Percentiles rank a stretch among this genome's conserved stretches.
Evolutionary conservation across 2,113 vertebrate genomes (phyloP).

Genomic region (Tachysurus fulvidraco): DNA sequence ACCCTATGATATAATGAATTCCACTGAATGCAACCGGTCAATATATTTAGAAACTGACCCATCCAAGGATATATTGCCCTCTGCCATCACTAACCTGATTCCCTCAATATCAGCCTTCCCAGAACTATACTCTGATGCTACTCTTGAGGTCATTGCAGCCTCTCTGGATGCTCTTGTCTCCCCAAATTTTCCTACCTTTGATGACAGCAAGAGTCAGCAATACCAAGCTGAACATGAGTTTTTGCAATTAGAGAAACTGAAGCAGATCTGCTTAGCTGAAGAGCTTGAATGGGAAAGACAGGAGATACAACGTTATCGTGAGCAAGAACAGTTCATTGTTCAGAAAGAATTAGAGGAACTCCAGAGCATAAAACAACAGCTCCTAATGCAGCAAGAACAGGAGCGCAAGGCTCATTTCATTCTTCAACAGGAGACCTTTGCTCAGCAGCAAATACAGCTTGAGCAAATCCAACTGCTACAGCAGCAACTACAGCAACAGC

Average conservation of each 20-base stretch:
- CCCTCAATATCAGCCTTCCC: conserved; percentile 82
- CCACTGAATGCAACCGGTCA: conserved; percentile 76
- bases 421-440: conserved; percentile 93
- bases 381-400: conserved; percentile 93
- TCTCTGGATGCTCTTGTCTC: conserved; percentile 76
- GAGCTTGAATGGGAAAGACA: conserved; percentile 97
- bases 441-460: conserved; percentile 91
- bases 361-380: conserved; percentile 94
- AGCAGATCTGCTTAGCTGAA: conserved; percentile 94
- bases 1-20: conserved; percentile 84
- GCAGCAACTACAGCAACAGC: conserved; percentile 90
- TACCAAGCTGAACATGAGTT: conserved; percentile 93
- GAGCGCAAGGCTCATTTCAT: conserved; percentile 94
- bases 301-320: conserved; percentile 95
- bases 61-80: conserved; percentile 77
- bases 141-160: conserved; percentile 84
- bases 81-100: conserved; percentile 76
- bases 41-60: conserved; percentile 75
- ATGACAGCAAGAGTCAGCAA: conserved; percentile 91
- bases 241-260: conserved; percentile 93
- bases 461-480: conserved; percentile 97
- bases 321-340: conserved; percentile 95
- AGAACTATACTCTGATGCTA: conserved; percentile 83
- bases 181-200: conserved; percentile 79
- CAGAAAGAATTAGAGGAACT: conserved; percentile 96